Evolutionary conservation across 2,888 invertebrate genomes (phyloP), one percentile per base, ranked within the genome.

Genomic region (Athrips mouffetella): DNA sequence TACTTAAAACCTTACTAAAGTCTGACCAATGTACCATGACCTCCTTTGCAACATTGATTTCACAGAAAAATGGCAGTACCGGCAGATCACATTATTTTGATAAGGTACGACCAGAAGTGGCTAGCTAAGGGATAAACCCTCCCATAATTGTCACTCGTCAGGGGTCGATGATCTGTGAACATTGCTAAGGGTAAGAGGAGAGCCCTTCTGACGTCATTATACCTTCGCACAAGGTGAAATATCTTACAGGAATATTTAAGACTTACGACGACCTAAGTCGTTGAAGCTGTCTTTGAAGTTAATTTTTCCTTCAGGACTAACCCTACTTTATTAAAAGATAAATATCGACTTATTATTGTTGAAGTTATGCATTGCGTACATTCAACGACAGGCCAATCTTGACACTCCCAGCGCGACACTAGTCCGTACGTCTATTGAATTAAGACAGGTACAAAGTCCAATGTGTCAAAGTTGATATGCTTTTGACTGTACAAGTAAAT

Each of bases 121-220:
- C 65, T 64, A 65, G 55, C 55, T 57, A 59, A 60, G 67, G 62
- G 73, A 66, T 64, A 63, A 60, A 52, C 68, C 78, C 71, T 66
- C 60, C 58, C 60, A 67, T 75, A 76, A 77, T 76, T 70, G 73
- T 73, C 71, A 65, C 66, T 60, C 49, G 63, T 57, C 63, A 68
- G 63, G 73, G 63, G 67, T n/a, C 74, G 76, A 69, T 73, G 78
- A 76, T 73, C 80, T 65, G 61, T 55, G 57, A 65, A 64, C 62
- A 67, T 57, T 59, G 58, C 46, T 52, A 47, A 44, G 59, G 58
- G 56, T 47, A 50, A 47, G 37, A 47, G 49, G 41, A 50, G 35
- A 42, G 45, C 52, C 53, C 52, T 49, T 53, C 48, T 50, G 48
- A 41, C 29, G 29, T 41, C 41, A 41, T 25, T 8, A 10, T n/a